Conservation (phyloP, 92 coral and sea anemone species). For the Porites evermanni region DNA sequence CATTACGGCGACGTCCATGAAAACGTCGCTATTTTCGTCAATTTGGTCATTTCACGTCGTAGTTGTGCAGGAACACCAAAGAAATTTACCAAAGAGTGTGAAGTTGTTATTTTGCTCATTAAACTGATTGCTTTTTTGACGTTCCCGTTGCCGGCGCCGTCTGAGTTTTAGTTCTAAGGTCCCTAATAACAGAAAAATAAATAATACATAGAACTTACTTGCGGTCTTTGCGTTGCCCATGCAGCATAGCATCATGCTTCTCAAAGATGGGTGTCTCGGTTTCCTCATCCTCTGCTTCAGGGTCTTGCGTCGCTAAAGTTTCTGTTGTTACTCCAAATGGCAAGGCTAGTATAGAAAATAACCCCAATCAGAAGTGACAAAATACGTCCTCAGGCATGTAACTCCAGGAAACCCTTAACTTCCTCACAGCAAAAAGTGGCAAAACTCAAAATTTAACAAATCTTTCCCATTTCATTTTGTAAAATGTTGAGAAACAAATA, state of each 20-base stretch:
- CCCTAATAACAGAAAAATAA: background rate
- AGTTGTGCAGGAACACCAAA: too few relatives aligned
- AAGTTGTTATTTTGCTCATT: too few relatives aligned
- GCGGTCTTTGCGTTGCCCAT: constrained; percentile 86
- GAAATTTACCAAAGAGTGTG: too few relatives aligned
- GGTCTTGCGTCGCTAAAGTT: constrained; percentile 88
- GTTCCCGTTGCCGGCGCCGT: too few relatives aligned
- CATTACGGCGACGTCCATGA: too few relatives aligned
- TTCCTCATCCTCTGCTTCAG: constrained; percentile 91
- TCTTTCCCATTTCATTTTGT: too few relatives aligned
- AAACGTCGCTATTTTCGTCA: too few relatives aligned
- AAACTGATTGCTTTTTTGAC: too few relatives aligned
- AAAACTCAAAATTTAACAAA: background rate
- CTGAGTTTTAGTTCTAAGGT: background rate
- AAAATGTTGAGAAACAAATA: too few relatives aligned
- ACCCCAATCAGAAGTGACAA: background rate
- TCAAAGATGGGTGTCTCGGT: constrained; percentile 93
- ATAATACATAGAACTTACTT: constrained; percentile 56
- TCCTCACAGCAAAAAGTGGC: background rate
- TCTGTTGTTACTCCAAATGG: constrained; percentile 94
- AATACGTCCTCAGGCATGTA: background rate
- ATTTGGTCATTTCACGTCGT: too few relatives aligned
- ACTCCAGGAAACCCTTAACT: background rate
- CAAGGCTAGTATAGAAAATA: constrained; percentile 61
- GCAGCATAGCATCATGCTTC: constrained; percentile 87